These are phyloP conservation scores for Lycaena phlaeas DNA, from an alignment of 2,888 invertebrate genomes.

Conservation along the genomic window DNA sequence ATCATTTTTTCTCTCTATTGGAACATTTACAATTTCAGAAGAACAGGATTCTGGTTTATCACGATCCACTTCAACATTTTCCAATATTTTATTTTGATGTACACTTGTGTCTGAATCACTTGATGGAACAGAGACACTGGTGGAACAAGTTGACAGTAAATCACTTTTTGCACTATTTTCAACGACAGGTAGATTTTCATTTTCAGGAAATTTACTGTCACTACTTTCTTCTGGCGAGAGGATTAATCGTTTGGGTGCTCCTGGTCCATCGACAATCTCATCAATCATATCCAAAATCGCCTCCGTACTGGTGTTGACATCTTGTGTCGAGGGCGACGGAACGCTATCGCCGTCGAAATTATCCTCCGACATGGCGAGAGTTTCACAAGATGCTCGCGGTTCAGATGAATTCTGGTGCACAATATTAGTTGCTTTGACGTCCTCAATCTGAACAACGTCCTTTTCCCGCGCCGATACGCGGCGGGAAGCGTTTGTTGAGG, in stretches of 20 bases:
- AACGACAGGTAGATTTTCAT: slow-evolving; percentile 12
- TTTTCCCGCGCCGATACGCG: slow-evolving; percentile 71
- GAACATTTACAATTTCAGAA: slow-evolving; percentile 23
- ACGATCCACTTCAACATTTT: slow-evolving; percentile 24
- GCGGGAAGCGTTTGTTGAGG: slow-evolving; percentile 68
- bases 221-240: slow-evolving; percentile 23
- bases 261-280: slow-evolving; percentile 63
- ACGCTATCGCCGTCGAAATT: slow-evolving; percentile 63
- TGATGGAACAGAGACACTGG: slow-evolving; percentile 32
- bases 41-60: slow-evolving; percentile 30
- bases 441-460: slow-evolving; percentile 52
- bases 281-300: slow-evolving; percentile 70
- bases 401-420: slow-evolving; percentile 45
- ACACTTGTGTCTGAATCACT: slow-evolving; percentile 19
- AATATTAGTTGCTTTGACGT: slow-evolving; percentile 54
- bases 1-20: slow-evolving; percentile 18
- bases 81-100: slow-evolving; percentile 21
- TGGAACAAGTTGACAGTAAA: slow-evolving; percentile 21
- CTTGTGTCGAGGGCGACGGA: slow-evolving; percentile 59
- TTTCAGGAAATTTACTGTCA: slow-evolving; percentile 17
- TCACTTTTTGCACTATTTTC: slow-evolving; percentile 13
- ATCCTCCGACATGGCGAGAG: slow-evolving; percentile 58
- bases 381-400: slow-evolving; percentile 42
- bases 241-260: slow-evolving; percentile 50
- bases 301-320: slow-evolving; percentile 65